Base-by-base conservation (phyloP, 2,113 vertebrate genomes). In the Todiramphus saurophagus region DNA sequence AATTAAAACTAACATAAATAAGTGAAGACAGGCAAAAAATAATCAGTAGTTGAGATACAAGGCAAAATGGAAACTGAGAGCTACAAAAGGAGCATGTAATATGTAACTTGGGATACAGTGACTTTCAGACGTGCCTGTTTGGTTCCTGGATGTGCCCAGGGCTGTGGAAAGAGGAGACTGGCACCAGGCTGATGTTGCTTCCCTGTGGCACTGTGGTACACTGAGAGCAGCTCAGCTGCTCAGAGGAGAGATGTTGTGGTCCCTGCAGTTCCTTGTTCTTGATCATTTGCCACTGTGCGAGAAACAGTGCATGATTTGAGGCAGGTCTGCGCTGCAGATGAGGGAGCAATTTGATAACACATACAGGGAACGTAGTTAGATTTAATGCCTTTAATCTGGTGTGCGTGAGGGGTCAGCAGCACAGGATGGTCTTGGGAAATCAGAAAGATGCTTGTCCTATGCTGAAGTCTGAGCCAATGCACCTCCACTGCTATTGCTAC, bases 161-260 rank as follows among this genome's bases (percentile, higher is more conserved):
- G 33, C 62, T 43, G 43, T 24, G 11, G 10, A 48, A 63, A 35
- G 3, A 5, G 48, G 66, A 41, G 25, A 11, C 13, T 31, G 43
- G 18, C 39, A 72, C 28, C 70, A 63, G 72, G 23, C 30, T 50
- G 5, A 10, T 3, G 8, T 33, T 13, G 0, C 16, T 70, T 21
- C 28, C 13, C 9, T 17, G 16, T 14, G 46, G 16, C 44, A 21
- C 55, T 19, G 46, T 1, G 1, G 18, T 20, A 39, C 2, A 13
- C 21, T 6, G 31, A 67, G 20, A 28, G 17, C 50, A 62, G 8
- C 13, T 25, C n/a, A 33, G 37, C 59, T 51, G 46, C 44, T 39
- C 10, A 74, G 17, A 59, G 13, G 10, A 74, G 16, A 59, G 13
- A 28, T 3, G 8, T 48, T 9, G 0, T 0, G 17, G 7, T 37